A percentile compares a stretch with the other conserved stretches of the same genome.
These are phyloP conservation scores for Drosophila bocki DNA, from an alignment of 1,140 invertebrate species.

Conservation along the genomic window DNA sequence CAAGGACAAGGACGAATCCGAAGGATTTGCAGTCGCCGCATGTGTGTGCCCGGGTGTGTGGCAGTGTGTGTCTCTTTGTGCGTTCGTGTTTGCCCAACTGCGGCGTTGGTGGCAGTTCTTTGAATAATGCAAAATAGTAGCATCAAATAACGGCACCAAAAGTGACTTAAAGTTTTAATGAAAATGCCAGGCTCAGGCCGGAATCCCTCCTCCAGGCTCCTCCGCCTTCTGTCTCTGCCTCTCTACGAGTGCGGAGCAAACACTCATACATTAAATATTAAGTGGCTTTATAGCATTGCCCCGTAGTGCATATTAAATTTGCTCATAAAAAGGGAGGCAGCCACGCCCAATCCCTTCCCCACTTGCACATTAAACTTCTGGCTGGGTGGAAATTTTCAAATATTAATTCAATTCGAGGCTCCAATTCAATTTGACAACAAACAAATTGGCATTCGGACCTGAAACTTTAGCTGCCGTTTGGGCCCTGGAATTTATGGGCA, in stretches of 20 bases:
- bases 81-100: constrained; percentile 59
- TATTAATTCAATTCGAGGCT: constrained; percentile 56
- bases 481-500: constrained; percentile 24
- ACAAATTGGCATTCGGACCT: constrained; percentile 31
- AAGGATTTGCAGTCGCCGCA: constrained; percentile 41
- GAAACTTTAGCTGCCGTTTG: constrained; percentile 40
- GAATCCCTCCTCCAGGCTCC: constrained; percentile 16
- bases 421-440: constrained; percentile 57
- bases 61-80: constrained; percentile 8
- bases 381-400: constrained; percentile 22
- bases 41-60: constrained; percentile 11
- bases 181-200: constrained; percentile 60
- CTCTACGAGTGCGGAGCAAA: constrained; percentile 34
- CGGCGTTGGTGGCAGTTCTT: constrained; percentile 56
- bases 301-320: constrained; percentile 70
- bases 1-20: constrained; percentile 45
- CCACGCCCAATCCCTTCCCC: not conserved
- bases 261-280: constrained; percentile 71
- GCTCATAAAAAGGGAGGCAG: constrained; percentile 15
- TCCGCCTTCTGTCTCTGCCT: not conserved
- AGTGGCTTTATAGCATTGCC: constrained; percentile 65
- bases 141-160: constrained; percentile 73
- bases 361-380: constrained; percentile 33
- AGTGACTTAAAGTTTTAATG: constrained; percentile 83
- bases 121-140: constrained; percentile 79